Base-by-base conservation (phyloP, 2,113 vertebrate species). In the Platichthys flesus region DNA sequence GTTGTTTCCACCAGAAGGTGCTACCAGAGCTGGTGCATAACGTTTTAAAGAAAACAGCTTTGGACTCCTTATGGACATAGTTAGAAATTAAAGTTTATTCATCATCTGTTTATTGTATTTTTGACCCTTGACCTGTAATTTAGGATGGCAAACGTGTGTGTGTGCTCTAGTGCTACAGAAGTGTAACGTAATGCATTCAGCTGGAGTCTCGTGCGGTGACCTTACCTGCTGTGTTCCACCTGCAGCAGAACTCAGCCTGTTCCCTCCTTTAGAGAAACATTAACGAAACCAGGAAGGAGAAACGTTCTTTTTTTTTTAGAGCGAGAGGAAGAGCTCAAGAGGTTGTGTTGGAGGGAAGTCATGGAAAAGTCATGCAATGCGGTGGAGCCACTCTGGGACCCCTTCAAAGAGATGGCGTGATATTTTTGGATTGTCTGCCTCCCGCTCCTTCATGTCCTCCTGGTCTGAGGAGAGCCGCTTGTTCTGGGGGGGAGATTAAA, bases 361-460 rank as follows among this genome's bases (percentile, higher is more conserved):
- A 54, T 78, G 80, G 85, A 87, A 89, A 82, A 89, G 82, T 85
- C 78, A 6, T 51, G 79, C 83, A 73, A 73, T 45, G 67, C 40
- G 78, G 55, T 9, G 31, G 69, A 81, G 71, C 56, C 74, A 35
- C 65, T 20, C 54, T 37, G 61, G 78, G 70, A 86, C 69, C 47
- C 23, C 69, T 83, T 86, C 65, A 81, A 83, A 84, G 79, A 63
- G 68, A 47, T 13, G 0, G 15, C 5, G 15, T 60, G 76, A 81
- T 81, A 76, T 84, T 83, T 84, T 83, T 86, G 83, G 89, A 85
- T 79, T 45, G 81, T 85, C 79, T 80, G 67, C 67, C 75, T 86
- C 68, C 84, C 24, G 5, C 57, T 73, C 21, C 6, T 65, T 70
- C 57, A 67, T 57, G 69, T 74, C 79, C 69, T 82, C 58, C 9